Base-by-base conservation (phyloP, 2,113 vertebrate species). In the Gadus chalcogrammus region DNA sequence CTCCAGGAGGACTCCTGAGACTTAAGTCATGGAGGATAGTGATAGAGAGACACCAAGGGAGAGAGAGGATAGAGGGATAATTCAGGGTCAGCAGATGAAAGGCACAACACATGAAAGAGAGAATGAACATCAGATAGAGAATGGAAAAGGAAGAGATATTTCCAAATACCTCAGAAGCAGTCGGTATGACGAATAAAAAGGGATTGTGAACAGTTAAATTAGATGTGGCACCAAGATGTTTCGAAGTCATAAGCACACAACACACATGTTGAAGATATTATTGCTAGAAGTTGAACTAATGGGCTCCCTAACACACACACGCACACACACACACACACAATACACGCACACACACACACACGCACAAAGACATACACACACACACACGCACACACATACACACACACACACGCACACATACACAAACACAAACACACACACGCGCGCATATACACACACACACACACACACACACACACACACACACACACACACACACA, bases 121-220 rank as follows among this genome's bases (percentile, higher is more conserved):
- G 76, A 24, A 78, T 58, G 75, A 80, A 68, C 71, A 81, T 79
- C 72, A 73, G 77, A 66, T 58, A 83, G 78, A 77, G 68, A 42
- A 42, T 1, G n/a, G n/a, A 8, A 53, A 74, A 88, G 87, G 77
- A 79, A 80, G 81, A 66, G 84, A 87, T 84, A 79, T 88, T 35
- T 35, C 31, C 31, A 89, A 91, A 92, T 91, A 86, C 88, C 90
- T 88, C 81, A 79, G 72, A 80, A 80, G 85, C 88, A 91, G 87
- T 89, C 85, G 75, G 87, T 88, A 85, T 90, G 85, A 81, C 81
- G 79, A 73, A 85, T 81, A 82, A 85, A 87, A 85, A 79, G 73
- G 42, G 9, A 9, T 11, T 48, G 42, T 48, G 12, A 48, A 48
- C 42, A 48, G 78, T 80, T 69, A 64, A 53, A 35, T 38, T 27